A percentile compares a stretch with the other conserved stretches of the same genome.
phyloP scores from a whole-genome alignment of 2,888 invertebrate genomes.

The Prenolepis imparis region DNA sequence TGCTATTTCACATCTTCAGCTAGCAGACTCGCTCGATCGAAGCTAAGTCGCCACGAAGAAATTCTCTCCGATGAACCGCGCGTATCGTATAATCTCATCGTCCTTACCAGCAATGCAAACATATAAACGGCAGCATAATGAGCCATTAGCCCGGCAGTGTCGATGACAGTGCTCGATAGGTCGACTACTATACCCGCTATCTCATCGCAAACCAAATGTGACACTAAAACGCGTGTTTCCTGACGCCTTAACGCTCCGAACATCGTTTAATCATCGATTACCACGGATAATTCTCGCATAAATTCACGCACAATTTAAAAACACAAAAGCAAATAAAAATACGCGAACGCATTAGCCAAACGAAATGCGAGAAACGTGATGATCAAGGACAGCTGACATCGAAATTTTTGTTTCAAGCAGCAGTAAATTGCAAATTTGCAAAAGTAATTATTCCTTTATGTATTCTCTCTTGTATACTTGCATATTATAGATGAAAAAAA shows the following conservation, averaged over 20 bases:
- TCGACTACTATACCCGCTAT: constrained; percentile 45
- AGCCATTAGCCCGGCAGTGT: constrained; percentile 64
- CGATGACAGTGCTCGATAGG: constrained; percentile 57
- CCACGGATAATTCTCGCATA: constrained; percentile 12
- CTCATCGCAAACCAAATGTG: constrained; percentile 30
- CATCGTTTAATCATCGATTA: constrained; percentile 58
- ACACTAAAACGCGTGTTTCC: constrained; percentile 60
- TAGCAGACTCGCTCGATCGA: constrained; percentile 4
- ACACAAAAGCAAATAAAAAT: constrained; percentile 42
- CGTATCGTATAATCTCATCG: constrained; percentile 62
- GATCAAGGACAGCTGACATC: not conserved
- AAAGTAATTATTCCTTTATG: constrained; percentile 53
- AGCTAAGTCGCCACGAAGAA: constrained; percentile 12
- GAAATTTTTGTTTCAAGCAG: not conserved
- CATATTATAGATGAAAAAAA: not conserved
- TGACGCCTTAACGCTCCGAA: constrained; percentile 36
- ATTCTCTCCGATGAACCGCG: constrained; percentile 42
- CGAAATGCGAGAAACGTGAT: constrained; percentile 12
- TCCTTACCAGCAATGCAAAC: constrained; percentile 59
- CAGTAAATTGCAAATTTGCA: not conserved
- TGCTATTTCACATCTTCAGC: not conserved
- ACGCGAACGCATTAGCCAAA: constrained; percentile 66
- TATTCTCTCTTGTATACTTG: not conserved
- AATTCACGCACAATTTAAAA: constrained; percentile 9
- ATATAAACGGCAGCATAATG: constrained; percentile 62